Conservation (phyloP, 92 coral and sea anemone species). For the Zoanthus sociatus region DNA sequence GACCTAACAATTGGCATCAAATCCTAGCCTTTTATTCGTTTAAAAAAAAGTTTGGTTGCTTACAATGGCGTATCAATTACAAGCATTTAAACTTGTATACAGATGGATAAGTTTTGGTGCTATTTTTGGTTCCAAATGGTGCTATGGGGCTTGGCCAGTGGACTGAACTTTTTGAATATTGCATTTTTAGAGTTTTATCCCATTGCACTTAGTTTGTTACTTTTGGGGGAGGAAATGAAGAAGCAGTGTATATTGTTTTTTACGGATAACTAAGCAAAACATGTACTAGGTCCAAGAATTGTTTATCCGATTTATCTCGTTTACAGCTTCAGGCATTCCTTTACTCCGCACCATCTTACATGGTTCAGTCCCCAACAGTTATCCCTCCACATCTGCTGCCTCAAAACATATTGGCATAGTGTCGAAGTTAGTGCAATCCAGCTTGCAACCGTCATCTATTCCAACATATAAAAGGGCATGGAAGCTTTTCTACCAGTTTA, state of each 20-base stretch:
- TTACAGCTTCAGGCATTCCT: slow-evolving; percentile 1
- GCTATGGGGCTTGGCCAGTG: too few species aligned
- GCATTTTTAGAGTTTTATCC: too few species aligned
- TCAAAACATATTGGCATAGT: slow-evolving; percentile 55
- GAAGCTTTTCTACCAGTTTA: too few species aligned
- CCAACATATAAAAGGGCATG: too few species aligned
- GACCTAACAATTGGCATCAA: not conserved
- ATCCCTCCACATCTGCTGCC: slow-evolving; percentile 14
- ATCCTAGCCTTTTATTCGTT: not conserved
- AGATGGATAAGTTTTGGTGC: not conserved
- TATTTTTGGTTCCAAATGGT: too few species aligned
- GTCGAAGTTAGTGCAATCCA: not conserved
- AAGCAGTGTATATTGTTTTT: not conserved
- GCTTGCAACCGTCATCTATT: too few species aligned
- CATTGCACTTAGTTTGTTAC: not conserved
- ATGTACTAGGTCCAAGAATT: slow-evolving; percentile 58
- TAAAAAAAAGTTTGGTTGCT: not conserved
- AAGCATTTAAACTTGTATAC: not conserved
- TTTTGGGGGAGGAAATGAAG: not conserved
- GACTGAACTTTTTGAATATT: too few species aligned
- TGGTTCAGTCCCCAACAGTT: slow-evolving; percentile 53
- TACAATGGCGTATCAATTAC: not conserved
- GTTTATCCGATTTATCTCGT: too few species aligned
- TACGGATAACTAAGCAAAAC: slow-evolving; percentile 54
- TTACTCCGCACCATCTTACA: slow-evolving; percentile 65